Base-by-base conservation (phyloP, 2,113 vertebrate genomes). In the Meleagris gallopavo region DNA sequence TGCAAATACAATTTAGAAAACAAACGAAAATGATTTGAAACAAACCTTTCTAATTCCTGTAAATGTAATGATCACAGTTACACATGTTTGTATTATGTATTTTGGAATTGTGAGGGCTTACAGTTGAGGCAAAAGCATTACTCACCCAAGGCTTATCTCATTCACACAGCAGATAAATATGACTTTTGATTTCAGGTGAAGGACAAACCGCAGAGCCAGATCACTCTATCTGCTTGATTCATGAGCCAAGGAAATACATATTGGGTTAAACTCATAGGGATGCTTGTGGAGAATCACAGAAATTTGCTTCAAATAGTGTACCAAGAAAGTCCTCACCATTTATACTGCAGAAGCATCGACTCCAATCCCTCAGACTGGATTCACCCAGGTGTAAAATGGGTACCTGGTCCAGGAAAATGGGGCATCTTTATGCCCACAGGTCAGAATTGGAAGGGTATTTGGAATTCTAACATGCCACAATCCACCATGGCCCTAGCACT, bases 181-280 rank as follows among this genome's bases (percentile, higher is more conserved):
- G 95, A 89, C 93, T 96, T 83, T 22, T 55, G 67, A 21, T 88
- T 91, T 73, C 79, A 71, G 95, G 64, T 91, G 85, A 94, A 96
- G 96, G 95, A 86, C 90, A 85, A 0, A 2, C 58, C 48, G 62
- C 82, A 80, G 45, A 77, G 40, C 19, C 60, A 50, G 79, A 81
- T 77, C 79, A 25, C 82, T 75, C 62, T 65, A 5, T 36, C 2
- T 43, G 71, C 76, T 72, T 93, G 90, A 91, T 89, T 93, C 79
- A 88, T 45, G 67, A 86, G 69, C n/a, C 36, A 45, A 50, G 58
- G 10, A 73, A 86, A 80, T 61, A 76, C 9, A n/a, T 76, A 85
- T 76, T 91, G 4, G 43, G 70, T 66, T 78, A 46, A 72, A 94
- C 38, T 89, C 43, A 13, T 72, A 27, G 52, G 25, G 27, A 36